Percentiles rank a stretch among this genome's conserved stretches.
Conservation (phyloP, 1,140 invertebrate species). For the Lepidurus couesii region DNA sequence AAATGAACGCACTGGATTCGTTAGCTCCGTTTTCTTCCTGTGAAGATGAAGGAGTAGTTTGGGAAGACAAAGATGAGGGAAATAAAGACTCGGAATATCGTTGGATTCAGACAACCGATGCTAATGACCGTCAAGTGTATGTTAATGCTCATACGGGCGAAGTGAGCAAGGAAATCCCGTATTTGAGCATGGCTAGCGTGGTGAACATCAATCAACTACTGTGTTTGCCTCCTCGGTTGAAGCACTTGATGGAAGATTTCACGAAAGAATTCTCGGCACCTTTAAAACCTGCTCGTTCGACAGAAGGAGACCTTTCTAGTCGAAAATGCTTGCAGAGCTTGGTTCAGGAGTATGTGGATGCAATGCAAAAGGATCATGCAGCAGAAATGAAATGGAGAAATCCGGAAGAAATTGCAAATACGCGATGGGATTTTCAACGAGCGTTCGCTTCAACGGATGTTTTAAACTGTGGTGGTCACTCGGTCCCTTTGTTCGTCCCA, state of each 20-base stretch:
- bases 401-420: not conserved
- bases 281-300: not conserved
- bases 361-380: not conserved
- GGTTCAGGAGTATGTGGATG: not conserved
- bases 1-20: not conserved
- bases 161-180: not conserved
- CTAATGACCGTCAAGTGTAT: not conserved
- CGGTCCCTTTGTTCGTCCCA: not conserved
- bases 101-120: not conserved
- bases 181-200: not conserved
- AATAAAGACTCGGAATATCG: not conserved
- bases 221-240: constrained; percentile 5
- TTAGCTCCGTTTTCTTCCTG: not conserved
- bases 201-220: not conserved
- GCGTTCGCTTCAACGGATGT: not conserved
- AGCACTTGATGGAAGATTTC: not conserved
- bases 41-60: not conserved
- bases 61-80: not conserved
- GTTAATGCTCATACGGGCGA: not conserved
- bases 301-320: not conserved
- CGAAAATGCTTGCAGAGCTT: not conserved
- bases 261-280: not conserved
- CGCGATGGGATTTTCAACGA: not conserved
- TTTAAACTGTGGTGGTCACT: not conserved
- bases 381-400: constrained; percentile 3